Percentiles rank a stretch among this genome's conserved stretches.
These are phyloP conservation scores for Herminia tarsipennalis DNA, from an alignment of 2,888 invertebrate genomes.

Conservation along the genomic window DNA sequence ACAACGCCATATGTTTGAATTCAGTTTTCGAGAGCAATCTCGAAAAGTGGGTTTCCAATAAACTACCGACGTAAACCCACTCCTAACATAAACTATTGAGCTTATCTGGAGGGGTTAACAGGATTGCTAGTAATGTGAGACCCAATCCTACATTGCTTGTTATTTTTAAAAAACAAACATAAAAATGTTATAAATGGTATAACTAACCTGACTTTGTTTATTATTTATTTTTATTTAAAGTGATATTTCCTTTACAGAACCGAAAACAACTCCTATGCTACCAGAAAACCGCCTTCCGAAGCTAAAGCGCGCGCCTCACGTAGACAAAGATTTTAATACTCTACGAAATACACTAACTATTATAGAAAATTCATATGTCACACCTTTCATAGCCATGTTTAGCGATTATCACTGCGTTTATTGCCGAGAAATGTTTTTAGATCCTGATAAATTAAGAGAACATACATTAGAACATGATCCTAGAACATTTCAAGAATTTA, in stretches of 20 bases:
- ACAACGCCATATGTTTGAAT: neutral
- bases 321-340: slow-evolving; percentile 38
- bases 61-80: too few species aligned
- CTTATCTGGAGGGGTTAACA: too few species aligned
- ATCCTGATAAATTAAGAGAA: slow-evolving; percentile 56
- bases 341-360: slow-evolving; percentile 55
- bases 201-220: too few species aligned
- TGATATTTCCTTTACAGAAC: slow-evolving; percentile 4
- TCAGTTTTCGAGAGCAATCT: too few species aligned
- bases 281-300: neutral
- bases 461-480: slow-evolving; percentile 65
- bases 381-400: slow-evolving; percentile 46
- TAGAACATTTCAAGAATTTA: slow-evolving; percentile 5
- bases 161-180: too few species aligned
- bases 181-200: too few species aligned
- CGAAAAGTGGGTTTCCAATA: too few species aligned
- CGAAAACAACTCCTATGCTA: neutral
- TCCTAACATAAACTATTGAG: too few species aligned
- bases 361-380: slow-evolving; percentile 62
- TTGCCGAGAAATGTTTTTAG: slow-evolving; percentile 63
- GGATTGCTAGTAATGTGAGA: too few species aligned
- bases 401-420: slow-evolving; percentile 65
- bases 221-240: too few species aligned
- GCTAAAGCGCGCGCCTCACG: slow-evolving; percentile 13
- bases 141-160: too few species aligned